Evolutionary conservation across 2,113 vertebrate species (phyloP), one percentile per base, ranked within the genome.

Genomic region (Gymnobelideus leadbeateri): DNA sequence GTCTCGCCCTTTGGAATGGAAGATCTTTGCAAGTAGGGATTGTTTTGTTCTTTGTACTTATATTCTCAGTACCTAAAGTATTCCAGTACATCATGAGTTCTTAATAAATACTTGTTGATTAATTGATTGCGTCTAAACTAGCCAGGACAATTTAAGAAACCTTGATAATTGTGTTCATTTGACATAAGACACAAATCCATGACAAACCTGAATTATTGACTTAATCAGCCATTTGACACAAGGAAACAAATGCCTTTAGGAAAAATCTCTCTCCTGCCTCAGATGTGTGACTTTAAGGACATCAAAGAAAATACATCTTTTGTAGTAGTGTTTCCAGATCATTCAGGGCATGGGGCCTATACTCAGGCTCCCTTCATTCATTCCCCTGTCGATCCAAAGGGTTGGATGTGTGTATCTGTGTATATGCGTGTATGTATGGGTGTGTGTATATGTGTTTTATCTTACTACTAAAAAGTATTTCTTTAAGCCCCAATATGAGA

Each of bases 201-300:
- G 77, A 84, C n/a, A 51, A 43, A 92, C 7, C 21, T 68, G 57
- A 93, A 92, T 51, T 89, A 57, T 94, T 53, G 7, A 96, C 61
- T 61, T 7, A 28, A 51, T 46, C 50, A 91, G 91, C 19, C 92
- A 90, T 8, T 52, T 47, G 89, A 93, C 8, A 25, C 31, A 43
- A 26, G 84, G 89, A 93, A 96, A 90, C 28, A 92, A 89, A 55
- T 54, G 68, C 93, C 46, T 57, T 97, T 25, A 95, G 93, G n/a
- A 92, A 77, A 7, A 92, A 89, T 24, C 68, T 21, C 61, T 31
- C 14, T 92, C 43, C 51, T 46, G 0, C 47, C n/a, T 53, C 37
- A 94, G 68, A 91, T 3, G 0, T 3, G 10, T 68, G 52, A 24
- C 54, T 93, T 57, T 43, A 46, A 94, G 37, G 9, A 68, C 53